Base-by-base conservation (phyloP, 23 tunicate genomes). In the Halocynthia roretzi region DNA sequence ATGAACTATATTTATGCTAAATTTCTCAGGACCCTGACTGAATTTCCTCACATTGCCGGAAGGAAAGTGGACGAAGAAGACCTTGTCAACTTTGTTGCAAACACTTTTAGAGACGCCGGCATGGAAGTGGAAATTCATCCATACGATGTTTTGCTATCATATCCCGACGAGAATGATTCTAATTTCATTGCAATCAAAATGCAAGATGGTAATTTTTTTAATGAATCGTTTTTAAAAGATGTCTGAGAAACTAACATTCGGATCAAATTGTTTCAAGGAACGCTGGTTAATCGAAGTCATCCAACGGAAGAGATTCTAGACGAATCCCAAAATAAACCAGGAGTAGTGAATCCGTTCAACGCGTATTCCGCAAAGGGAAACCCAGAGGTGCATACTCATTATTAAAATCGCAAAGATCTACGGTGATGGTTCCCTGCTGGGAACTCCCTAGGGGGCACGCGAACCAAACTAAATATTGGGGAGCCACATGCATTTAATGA, bases 291-390 rank as follows among this genome's bases (percentile, higher is more conserved):
- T 50, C 55, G 56, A 54, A 74, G 78, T 74, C 78, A 74, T 20
- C 60, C 62, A 21, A 74, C 55, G 60, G 78, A 74, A 74, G 62
- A 22, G 21, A 74, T 74, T 23, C 54, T 91, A 7, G 97, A 85
- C 67, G 76, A 53, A 51, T 84, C 93, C 49, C 97, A 91, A 73
- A 78, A 91, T 57, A 76, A 91, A 55, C 80, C 91, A 51, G 73
- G 79, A 50, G 90, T 91, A 23, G 90, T 85, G 50, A 84, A 91
- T 86, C 97, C 97, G 11, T 91, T 91, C 54, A 91, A 85, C 66
- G 96, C 90, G 14, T 90, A 90, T 65, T 71, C 96, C 23, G 61
- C 73, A 44, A 80, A 80, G 8, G 93, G 93, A 54, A 50, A 71
- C 10, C 86, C 86, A 49, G 86, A 77, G 75, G 93, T 87, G 6